phyloP scores from a whole-genome alignment of 2,888 invertebrate genomes.

The Herminia tarsipennalis region DNA sequence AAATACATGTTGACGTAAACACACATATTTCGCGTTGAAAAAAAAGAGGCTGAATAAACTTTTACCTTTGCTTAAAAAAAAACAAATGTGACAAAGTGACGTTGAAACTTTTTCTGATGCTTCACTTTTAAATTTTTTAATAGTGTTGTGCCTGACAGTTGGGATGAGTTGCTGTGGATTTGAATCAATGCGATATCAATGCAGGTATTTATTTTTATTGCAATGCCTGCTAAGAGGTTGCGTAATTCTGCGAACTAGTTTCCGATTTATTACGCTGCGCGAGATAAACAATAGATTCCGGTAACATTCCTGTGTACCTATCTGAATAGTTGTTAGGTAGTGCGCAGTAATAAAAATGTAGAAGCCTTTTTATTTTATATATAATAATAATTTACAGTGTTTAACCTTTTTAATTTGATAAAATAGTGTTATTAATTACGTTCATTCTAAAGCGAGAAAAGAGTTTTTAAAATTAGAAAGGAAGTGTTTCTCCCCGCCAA shows the following conservation, averaged over 20 bases:
- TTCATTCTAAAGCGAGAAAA: no score
- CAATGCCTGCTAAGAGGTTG: conserved; percentile 29
- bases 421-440: no score
- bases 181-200: conserved; percentile 59
- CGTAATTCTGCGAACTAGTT: conserved; percentile 45
- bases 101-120: conserved; percentile 23
- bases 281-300: conserved; percentile 45
- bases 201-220: conserved; percentile 64
- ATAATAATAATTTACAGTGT: no score
- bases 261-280: conserved; percentile 37
- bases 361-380: no score
- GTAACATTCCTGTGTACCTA: conserved; percentile 33
- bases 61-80: conserved; percentile 20
- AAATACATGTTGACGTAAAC: conserved; percentile 84
- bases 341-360: conserved; percentile 19
- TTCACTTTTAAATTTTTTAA: conserved; percentile 34
- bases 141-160: conserved; percentile 51
- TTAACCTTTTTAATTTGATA: no score
- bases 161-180: conserved; percentile 59
- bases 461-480: no score
- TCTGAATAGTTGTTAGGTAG: conserved; percentile 21
- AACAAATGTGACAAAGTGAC: conserved; percentile 28
- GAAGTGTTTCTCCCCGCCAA: no score
- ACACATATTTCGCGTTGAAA: conserved; percentile 73
- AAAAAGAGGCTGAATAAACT: conserved; percentile 31